Base-by-base conservation (phyloP, 1,140 invertebrate species). In the Drosophila littoralis region DNA sequence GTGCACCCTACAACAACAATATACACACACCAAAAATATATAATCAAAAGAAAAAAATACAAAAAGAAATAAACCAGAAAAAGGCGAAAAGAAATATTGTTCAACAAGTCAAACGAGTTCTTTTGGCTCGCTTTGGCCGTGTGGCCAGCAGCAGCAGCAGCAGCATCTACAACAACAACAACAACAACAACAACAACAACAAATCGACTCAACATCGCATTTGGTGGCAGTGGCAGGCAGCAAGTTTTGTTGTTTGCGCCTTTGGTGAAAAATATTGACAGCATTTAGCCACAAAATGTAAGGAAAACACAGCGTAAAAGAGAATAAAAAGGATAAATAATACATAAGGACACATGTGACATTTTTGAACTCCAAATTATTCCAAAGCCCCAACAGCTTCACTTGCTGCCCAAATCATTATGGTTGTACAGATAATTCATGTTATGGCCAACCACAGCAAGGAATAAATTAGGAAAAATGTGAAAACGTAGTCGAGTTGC, bases 31-130 rank as follows among this genome's bases (percentile, higher is more conserved):
- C 68, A 60, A 68, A 64, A 69, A 52, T 77, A 81, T 71, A 74
- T 67, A 79, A 80, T 73, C 74, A 85, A 79, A 76, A 65, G 50
- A 57, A 75, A 63, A 73, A 84, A 74, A 50, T 70, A 69, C 38
- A 57, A 59, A 58, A 79, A 64, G 73, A 72, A 73, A 68, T 77
- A 68, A 75, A 78, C 64, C 54, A 70, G 61, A 75, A 75, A 75
- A 80, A 78, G 75, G 75, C 75, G 61, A 78, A 78, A 89, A 89
- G 85, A 89, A 89, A 89, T 89, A 89, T 90, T 90, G 78, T 90
- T 90, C 86, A 90, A 90, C 85, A 90, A 90, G 85, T 90, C 85
- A 90, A 89, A 90, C 85, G 85, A 90, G 85, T 90, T 90, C 85
- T 90, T 88, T 90, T 85, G 86, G 81, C 83, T 88, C 78, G 85